Evolutionary conservation across 1,140 invertebrate genomes (phyloP).

Genomic region (Leptopilina clavipes): DNA sequence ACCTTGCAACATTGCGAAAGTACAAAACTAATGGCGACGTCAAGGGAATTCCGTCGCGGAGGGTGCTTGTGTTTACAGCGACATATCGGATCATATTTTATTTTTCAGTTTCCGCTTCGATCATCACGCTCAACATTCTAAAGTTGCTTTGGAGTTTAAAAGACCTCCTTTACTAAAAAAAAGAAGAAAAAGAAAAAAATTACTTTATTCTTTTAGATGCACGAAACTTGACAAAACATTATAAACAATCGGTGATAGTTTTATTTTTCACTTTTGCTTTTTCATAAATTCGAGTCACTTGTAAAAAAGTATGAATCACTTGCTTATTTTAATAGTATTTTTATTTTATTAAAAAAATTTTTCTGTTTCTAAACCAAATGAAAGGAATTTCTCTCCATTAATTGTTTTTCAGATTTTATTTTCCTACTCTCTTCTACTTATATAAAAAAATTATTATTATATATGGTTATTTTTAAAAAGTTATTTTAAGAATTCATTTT

Average conservation of each 20-base stretch:
- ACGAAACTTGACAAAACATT: not conserved
- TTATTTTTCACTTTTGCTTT: no score
- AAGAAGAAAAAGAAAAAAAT: not conserved
- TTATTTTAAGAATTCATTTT: not conserved
- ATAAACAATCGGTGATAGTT: not conserved
- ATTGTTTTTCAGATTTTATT: no score
- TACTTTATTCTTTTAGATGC: not conserved
- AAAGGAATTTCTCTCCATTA: no score
- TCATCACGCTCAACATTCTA: not conserved
- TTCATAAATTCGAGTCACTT: not conserved
- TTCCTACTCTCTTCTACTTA: no score
- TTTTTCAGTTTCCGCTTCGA: conserved; percentile 23
- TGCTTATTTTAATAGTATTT: no score
- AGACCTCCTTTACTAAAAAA: not conserved
- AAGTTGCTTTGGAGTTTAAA: not conserved
- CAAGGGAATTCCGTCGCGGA: not conserved
- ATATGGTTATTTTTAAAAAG: not conserved
- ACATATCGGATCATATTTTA: conserved; percentile 33
- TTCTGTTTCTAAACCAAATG: no score
- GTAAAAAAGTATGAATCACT: no score
- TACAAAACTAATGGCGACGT: conserved; percentile 22
- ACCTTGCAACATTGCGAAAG: conserved; percentile 16
- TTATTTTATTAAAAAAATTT: no score
- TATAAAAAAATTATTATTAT: no score
- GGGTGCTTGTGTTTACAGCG: conserved; percentile 20